These are phyloP conservation scores for Crepidodera aurea DNA, from an alignment of 2,888 invertebrate species.

Conservation along the genomic window DNA sequence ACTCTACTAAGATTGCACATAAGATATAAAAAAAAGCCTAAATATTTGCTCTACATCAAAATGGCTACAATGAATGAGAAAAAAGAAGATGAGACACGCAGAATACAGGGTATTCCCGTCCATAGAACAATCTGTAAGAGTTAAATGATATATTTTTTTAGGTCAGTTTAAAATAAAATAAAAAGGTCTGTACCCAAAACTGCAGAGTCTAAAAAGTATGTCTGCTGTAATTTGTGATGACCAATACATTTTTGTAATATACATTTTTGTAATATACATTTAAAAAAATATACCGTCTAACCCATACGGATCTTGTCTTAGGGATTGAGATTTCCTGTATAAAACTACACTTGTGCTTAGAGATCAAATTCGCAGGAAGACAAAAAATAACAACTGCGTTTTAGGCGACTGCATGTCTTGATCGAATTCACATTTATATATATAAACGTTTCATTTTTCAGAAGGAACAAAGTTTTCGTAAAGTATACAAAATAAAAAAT, in stretches of 20 bases:
- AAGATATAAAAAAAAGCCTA: slow-evolving; percentile 42
- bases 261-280: no score
- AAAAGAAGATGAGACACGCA: slow-evolving; percentile 40
- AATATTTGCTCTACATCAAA: slow-evolving; percentile 54
- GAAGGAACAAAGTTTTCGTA: slow-evolving; percentile 39
- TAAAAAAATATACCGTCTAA: no score
- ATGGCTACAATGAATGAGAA: slow-evolving; percentile 44
- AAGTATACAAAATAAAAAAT: slow-evolving; percentile 36
- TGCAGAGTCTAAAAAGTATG: no score
- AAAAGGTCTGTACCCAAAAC: no score
- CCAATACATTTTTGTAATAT: no score
- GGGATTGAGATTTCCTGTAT: slow-evolving; percentile 18
- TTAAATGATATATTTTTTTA: no score
- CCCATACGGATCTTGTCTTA: no score
- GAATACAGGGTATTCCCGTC: slow-evolving; percentile 29
- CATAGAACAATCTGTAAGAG: background rate
- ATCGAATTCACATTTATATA: slow-evolving; percentile 37
- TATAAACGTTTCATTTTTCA: slow-evolving; percentile 33
- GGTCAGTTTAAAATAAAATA: no score
- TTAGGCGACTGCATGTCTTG: slow-evolving; percentile 45
- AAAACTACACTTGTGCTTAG: slow-evolving; percentile 56
- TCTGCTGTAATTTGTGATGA: no score
- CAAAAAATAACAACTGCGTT: slow-evolving; percentile 53
- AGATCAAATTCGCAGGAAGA: slow-evolving; percentile 60
- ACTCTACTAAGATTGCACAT: slow-evolving; percentile 47